phyloP scores from a whole-genome alignment of 2,797 vertebrate genomes.

The Orestias chungarensis region DNA sequence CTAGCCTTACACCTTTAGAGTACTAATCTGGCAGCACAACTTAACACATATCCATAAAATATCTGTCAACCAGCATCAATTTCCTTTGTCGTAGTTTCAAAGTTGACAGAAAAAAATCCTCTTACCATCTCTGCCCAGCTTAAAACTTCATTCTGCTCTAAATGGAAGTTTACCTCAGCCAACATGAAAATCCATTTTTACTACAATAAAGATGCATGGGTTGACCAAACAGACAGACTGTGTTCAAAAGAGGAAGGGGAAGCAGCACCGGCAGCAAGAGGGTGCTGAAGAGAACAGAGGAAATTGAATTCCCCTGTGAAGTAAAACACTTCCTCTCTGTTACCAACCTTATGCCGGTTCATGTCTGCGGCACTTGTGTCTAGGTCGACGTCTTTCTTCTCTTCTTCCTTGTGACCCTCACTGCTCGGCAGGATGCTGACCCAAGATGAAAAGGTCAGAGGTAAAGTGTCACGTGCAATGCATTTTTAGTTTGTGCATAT shows the following conservation, averaged over 20 bases:
- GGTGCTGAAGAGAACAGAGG: conserved; percentile 44
- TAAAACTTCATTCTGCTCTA: not conserved
- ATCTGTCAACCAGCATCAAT: not conserved
- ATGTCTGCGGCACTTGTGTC: conserved; percentile 54
- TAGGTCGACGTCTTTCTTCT: conserved; percentile 28
- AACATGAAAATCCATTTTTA: conserved; percentile 5
- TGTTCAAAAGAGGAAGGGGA: conserved; percentile 55
- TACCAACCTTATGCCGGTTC: conserved; percentile 82
- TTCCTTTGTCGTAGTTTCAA: too few species aligned
- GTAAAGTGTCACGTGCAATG: conserved; percentile 28
- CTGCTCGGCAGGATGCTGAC: conserved; percentile 68
- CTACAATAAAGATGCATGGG: conserved; percentile 6
- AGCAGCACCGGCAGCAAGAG: conserved; percentile 19
- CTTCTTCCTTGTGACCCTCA: conserved; percentile 30
- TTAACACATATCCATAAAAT: not conserved
- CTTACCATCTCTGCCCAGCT: not conserved
- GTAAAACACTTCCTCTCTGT: conserved; percentile 42
- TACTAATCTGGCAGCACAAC: not conserved
- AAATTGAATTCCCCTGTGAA: conserved; percentile 37
- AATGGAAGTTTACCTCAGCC: not conserved
- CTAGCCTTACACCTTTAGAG: not conserved
- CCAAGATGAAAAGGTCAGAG: conserved; percentile 48
- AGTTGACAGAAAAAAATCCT: too few species aligned
- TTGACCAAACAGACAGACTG: not conserved
- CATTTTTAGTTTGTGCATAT: not conserved